These are phyloP conservation scores for Mesocricetus auratus DNA, from an alignment of 2,113 vertebrate species.

Conservation along the genomic window DNA sequence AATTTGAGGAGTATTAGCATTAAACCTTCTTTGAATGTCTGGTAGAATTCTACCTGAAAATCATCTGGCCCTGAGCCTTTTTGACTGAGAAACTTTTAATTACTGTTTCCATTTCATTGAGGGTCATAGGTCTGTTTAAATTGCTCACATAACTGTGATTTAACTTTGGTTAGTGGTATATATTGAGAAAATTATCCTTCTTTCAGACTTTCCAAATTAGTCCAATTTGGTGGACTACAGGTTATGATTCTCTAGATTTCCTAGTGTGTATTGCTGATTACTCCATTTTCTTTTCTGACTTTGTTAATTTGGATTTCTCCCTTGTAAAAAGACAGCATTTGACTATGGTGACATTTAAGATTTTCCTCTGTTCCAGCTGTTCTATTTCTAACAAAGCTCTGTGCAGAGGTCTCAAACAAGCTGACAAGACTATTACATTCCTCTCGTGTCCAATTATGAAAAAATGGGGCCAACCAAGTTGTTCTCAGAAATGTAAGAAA, in stretches of 20 bases:
- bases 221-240: background rate
- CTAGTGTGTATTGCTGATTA: background rate
- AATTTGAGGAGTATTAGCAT: background rate
- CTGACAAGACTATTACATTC: background rate
- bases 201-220: background rate
- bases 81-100: background rate
- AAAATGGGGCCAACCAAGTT: background rate
- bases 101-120: background rate
- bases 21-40: background rate
- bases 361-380: background rate
- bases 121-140: background rate
- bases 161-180: background rate
- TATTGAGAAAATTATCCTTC: background rate
- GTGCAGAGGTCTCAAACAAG: background rate
- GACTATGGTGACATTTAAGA: background rate
- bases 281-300: background rate
- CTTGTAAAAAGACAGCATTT: background rate
- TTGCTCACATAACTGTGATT: background rate
- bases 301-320: background rate
- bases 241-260: background rate
- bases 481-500: conserved; percentile 5
- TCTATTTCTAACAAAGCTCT: background rate
- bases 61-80: background rate
- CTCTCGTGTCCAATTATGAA: background rate
- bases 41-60: too few relatives aligned